phyloP scores from a whole-genome alignment of 1,140 invertebrate genomes.

The Drosophila malerkotliana region DNA sequence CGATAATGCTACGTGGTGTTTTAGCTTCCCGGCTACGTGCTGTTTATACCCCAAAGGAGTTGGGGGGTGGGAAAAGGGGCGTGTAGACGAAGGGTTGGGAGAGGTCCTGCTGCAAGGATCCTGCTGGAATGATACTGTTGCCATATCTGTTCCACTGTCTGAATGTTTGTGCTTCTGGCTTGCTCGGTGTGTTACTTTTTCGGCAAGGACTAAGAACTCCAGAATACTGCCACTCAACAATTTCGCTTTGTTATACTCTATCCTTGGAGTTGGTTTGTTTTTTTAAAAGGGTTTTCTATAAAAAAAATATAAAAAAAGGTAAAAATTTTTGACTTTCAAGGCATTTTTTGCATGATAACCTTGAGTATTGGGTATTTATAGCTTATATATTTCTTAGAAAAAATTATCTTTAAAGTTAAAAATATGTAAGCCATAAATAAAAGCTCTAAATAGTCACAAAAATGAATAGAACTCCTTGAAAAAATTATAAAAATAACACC shows the following conservation, averaged over 20 bases:
- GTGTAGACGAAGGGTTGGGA: background rate
- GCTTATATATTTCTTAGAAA: too few relatives aligned
- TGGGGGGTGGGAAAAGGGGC: conserved; percentile 3
- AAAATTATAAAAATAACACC: background rate
- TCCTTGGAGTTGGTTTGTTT: background rate
- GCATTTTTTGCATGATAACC: too few relatives aligned
- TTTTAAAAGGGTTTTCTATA: background rate
- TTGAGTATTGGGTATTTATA: too few relatives aligned
- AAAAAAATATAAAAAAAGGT: background rate
- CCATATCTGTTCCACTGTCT: conserved; percentile 55
- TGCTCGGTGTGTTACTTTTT: conserved; percentile 44
- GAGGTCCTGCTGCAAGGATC: conserved; percentile 5
- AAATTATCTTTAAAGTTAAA: too few relatives aligned
- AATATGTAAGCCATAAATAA: too few relatives aligned
- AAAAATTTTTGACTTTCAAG: background rate
- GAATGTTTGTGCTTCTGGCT: conserved; percentile 6
- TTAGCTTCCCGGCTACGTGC: conserved; percentile 76
- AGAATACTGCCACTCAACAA: conserved; percentile 50
- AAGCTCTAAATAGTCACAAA: too few relatives aligned
- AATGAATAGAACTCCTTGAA: background rate
- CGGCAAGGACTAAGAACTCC: conserved; percentile 42
- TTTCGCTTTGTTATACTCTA: conserved; percentile 59
- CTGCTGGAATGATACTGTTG: conserved; percentile 63
- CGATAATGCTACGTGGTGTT: conserved; percentile 84
- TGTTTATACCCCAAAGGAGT: conserved; percentile 51